phyloP scores from a whole-genome alignment of 2,888 invertebrate species.

The Lissocephala sabroskyi region DNA sequence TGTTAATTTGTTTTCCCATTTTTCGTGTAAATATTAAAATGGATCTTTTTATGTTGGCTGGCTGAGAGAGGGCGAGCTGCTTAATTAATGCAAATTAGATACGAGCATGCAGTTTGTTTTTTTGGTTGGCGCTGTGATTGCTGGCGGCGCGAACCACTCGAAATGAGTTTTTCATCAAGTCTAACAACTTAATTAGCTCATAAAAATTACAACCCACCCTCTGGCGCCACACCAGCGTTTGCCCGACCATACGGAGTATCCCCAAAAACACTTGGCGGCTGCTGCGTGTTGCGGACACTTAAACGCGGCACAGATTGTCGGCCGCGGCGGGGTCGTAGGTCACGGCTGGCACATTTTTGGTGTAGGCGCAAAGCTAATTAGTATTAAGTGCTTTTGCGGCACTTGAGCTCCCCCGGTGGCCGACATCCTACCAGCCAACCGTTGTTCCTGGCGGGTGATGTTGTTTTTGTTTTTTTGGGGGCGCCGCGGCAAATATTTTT shows the following conservation, averaged over 20 bases:
- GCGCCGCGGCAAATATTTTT: constrained; percentile 54
- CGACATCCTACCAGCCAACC: not conserved
- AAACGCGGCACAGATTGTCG: constrained; percentile 59
- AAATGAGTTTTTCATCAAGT: constrained; percentile 65
- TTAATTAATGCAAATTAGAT: constrained; percentile 64
- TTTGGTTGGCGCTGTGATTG: not conserved
- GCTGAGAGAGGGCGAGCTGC: no score
- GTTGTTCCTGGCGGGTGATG: constrained; percentile 1
- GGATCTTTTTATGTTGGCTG: constrained; percentile 5
- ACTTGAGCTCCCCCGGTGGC: constrained; percentile 37
- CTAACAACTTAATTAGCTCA: constrained; percentile 66
- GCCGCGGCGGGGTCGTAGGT: constrained; percentile 45
- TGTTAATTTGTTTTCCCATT: no score
- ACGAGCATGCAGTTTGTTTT: constrained; percentile 29
- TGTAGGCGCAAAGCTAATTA: constrained; percentile 64
- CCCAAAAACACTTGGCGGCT: constrained; percentile 1
- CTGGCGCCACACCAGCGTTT: constrained; percentile 25
- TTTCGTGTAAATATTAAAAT: not conserved
- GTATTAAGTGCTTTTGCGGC: constrained; percentile 63
- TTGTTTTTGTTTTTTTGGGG: constrained; percentile 28
- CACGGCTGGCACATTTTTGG: constrained; percentile 17
- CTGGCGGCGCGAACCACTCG: constrained; percentile 15
- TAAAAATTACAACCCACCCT: constrained; percentile 59
- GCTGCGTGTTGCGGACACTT: constrained; percentile 59
- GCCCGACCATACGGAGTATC: not conserved